Evolutionary conservation across 2,113 vertebrate species (phyloP), one percentile per base, ranked within the genome.

Genomic region (Hipposideros armiger): DNA sequence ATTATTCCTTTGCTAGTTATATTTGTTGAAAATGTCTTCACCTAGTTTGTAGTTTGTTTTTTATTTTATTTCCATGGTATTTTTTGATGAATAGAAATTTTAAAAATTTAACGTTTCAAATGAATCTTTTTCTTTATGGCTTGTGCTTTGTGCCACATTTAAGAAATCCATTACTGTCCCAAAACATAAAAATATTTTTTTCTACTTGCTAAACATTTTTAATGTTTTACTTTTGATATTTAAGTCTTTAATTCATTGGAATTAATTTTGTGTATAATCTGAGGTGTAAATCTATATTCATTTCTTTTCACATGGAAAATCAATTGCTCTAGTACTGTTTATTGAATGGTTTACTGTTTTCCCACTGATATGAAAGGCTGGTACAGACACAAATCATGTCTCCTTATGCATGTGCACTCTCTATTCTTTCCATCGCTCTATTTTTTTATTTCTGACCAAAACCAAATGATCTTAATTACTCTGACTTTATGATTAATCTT

Each of bases 81-180:
- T 7, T 62, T 30, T 78, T 64, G 20, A 77, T 88, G 36, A 76
- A 76, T 24, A 81, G 36, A 74, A 64, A 70, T 64, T 74, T 90
- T 36, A 64, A 89, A 84, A 69, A 73, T 70, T 54, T 78, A 89
- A 86, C 67, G 40, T n/a, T 56, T 74, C 50, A 89, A 62, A 76
- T 89, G 83, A 76, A 83, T 76, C 50, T 92, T 88, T 76, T 88
- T 52, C 20, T 62, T 77, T 89, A 84, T 17, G 8, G 20, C 20
- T 64, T 77, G 26, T 95, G 60, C 8, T 84, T 83, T 95, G 77
- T 54, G n/a, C 70, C n/a, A 32, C 26, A 77, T 90, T 95, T 56
- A 88, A 90, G 52, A 89, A 62, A 52, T 32, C 9, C 7, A 60
- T 69, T 30, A 80, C 7, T 36, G 30, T 58, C n/a, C 67, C 50